Evolutionary conservation across 2,797 vertebrate species (phyloP).

Genomic region (Melanogrammus aeglefinus): DNA sequence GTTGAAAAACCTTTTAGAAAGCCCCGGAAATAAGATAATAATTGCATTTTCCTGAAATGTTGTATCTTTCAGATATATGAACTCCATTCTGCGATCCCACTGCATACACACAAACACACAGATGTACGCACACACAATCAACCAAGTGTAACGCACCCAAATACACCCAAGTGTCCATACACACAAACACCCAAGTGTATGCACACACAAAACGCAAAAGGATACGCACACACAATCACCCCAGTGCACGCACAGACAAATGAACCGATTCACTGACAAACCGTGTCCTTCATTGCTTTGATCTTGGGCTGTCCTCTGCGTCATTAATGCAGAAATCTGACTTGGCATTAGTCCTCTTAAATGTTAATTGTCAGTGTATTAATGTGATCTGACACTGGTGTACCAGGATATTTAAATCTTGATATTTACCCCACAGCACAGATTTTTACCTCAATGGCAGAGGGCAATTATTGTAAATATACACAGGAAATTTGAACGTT

Average conservation of each 20-base stretch:
- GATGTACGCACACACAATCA: neutral
- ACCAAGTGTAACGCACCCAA: no score
- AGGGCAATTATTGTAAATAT: neutral
- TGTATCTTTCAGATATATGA: neutral
- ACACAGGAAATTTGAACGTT: neutral
- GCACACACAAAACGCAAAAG: no score
- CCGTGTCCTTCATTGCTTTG: no score
- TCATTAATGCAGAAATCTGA: neutral
- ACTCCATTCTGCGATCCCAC: neutral
- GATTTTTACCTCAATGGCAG: neutral
- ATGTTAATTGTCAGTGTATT: constrained; percentile 32
- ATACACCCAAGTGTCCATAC: no score
- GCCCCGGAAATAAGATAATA: neutral
- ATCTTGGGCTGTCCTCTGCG: neutral
- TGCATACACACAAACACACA: constrained; percentile 2
- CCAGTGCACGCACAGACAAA: neutral
- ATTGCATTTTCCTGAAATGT: neutral
- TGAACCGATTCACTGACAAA: neutral
- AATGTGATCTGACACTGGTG: constrained; percentile 22
- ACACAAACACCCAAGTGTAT: neutral
- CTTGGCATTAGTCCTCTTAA: constrained; percentile 19
- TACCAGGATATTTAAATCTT: constrained; percentile 45
- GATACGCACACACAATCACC: no score
- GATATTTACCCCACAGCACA: constrained; percentile 38
- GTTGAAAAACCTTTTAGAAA: neutral